Evolutionary conservation across 2,888 invertebrate genomes (phyloP).

Genomic region (Yponomeuta sedellus): DNA sequence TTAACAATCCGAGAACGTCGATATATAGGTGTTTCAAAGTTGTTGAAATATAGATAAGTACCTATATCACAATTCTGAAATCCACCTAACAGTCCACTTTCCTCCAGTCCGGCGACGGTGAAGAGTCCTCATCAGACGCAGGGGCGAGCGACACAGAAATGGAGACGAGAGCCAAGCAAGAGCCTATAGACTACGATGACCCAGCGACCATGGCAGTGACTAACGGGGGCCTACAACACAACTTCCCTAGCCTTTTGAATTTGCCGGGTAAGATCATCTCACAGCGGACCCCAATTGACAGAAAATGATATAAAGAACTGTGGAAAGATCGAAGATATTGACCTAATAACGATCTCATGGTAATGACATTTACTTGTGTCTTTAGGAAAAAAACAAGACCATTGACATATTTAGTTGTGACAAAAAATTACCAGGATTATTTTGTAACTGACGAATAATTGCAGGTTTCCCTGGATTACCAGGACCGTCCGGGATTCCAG

Average conservation of each 20-base stretch:
- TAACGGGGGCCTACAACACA: constrained; percentile 80
- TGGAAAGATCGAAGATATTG: too few relatives aligned
- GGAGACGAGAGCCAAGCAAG: constrained; percentile 81
- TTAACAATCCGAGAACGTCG: too few relatives aligned
- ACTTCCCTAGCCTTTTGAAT: constrained; percentile 88
- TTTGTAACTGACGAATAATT: constrained; percentile 32
- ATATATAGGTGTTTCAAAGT: too few relatives aligned
- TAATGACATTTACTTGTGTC: too few relatives aligned
- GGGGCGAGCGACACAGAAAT: constrained; percentile 84
- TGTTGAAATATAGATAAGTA: too few relatives aligned
- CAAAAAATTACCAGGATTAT: background rate
- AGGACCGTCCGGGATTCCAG: constrained; percentile 91
- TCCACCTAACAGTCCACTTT: background rate
- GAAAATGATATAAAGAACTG: too few relatives aligned
- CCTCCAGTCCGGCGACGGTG: constrained; percentile 76
- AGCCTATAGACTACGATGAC: constrained; percentile 83
- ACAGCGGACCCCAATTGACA: too few relatives aligned
- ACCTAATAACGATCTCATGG: too few relatives aligned
- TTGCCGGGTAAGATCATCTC: constrained; percentile 79
- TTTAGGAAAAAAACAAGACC: too few relatives aligned
- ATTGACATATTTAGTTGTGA: too few relatives aligned
- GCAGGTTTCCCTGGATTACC: constrained; percentile 84
- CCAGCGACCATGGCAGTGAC: constrained; percentile 80
- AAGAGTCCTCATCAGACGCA: constrained; percentile 91
- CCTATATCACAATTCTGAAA: too few relatives aligned